Evolutionary conservation across 2,113 vertebrate genomes (phyloP).

Genomic region (rabbit (Oryctolagus cuniculus)): DNA sequence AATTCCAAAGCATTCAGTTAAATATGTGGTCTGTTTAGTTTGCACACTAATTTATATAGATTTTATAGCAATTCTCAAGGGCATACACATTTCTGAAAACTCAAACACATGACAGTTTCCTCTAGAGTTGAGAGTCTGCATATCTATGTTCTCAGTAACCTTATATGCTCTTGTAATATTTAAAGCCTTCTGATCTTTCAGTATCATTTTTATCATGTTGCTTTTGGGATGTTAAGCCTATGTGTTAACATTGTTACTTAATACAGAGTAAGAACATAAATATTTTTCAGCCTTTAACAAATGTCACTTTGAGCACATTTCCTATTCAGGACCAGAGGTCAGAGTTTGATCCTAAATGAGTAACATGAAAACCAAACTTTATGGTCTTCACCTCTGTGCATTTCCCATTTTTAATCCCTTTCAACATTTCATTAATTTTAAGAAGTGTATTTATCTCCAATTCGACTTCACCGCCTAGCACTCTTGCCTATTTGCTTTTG

Average conservation of each 20-base stretch:
- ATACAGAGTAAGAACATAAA: constrained; percentile 79
- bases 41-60: background rate
- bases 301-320: constrained; percentile 63
- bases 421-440: constrained; percentile 41
- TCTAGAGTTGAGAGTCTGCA: background rate
- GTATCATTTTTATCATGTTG: constrained; percentile 73
- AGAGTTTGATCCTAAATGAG: constrained; percentile 60
- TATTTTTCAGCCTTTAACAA: constrained; percentile 78
- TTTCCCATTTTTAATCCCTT: constrained; percentile 63
- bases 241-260: constrained; percentile 81
- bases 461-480: constrained; percentile 52
- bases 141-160: background rate
- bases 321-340: constrained; percentile 44
- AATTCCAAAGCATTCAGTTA: constrained; percentile 27
- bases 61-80: background rate
- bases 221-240: constrained; percentile 77
- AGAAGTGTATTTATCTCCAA: background rate
- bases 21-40: background rate
- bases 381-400: constrained; percentile 40
- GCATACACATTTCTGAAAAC: background rate
- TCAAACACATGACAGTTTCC: background rate
- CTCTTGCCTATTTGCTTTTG: constrained; percentile 73
- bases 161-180: background rate
- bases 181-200: constrained; percentile 60
- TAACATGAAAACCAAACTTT: constrained; percentile 77